These are phyloP conservation scores for Rattus rattus DNA, from an alignment of 2,113 vertebrate genomes.

Conservation along the genomic window DNA sequence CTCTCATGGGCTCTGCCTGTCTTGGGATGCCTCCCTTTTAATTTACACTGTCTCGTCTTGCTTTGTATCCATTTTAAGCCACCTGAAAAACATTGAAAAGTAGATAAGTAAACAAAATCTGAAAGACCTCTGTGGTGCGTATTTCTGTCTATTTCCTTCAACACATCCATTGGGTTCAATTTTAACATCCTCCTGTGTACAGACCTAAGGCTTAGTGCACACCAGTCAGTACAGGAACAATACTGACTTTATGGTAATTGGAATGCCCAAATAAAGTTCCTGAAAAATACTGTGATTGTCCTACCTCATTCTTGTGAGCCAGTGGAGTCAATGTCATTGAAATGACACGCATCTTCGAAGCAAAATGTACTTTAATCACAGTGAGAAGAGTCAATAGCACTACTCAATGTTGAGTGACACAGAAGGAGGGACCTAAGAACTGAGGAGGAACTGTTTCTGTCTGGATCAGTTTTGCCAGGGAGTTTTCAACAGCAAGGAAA, in stretches of 20 bases:
- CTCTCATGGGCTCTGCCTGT: not conserved
- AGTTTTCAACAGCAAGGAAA: not conserved
- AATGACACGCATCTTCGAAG: not conserved
- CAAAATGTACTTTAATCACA: not conserved
- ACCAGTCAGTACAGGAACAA: not conserved
- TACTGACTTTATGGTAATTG: not conserved
- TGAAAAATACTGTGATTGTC: not conserved
- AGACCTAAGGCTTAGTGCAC: not conserved
- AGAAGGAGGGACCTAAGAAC: not conserved
- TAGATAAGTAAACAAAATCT: constrained; percentile 12
- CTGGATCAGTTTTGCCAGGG: not conserved
- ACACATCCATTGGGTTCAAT: not conserved
- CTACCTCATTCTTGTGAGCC: not conserved
- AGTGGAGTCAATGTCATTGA: not conserved
- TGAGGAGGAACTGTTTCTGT: not conserved
- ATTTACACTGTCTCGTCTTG: constrained; percentile 48
- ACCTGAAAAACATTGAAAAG: not conserved
- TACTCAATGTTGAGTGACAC: not conserved
- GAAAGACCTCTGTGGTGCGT: not conserved
- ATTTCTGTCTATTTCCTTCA: constrained; percentile 28
- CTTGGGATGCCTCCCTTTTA: not conserved
- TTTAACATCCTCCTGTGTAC: not conserved
- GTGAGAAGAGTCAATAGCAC: not conserved
- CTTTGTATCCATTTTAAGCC: constrained; percentile 22
- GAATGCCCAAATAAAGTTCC: constrained; percentile 31